phyloP scores from a whole-genome alignment of 2,888 invertebrate genomes.

The Erebia ligea region DNA sequence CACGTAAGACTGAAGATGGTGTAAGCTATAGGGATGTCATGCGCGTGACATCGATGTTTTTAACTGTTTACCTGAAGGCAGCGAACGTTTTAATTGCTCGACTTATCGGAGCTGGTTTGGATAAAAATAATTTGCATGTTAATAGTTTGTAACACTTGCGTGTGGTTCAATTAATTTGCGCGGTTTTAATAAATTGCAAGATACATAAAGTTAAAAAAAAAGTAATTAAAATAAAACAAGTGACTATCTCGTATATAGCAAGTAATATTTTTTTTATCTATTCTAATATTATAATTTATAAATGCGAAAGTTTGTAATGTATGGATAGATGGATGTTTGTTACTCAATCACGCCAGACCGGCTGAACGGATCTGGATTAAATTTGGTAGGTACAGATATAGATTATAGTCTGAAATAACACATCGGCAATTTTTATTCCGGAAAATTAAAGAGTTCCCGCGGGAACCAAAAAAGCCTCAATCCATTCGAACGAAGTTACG shows the following conservation, averaged over 20 bases:
- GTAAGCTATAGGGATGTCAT: slow-evolving; percentile 53
- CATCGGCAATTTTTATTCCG: background rate
- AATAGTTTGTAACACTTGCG: slow-evolving; percentile 21
- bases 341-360: too few relatives aligned
- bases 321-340: too few relatives aligned
- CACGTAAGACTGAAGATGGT: slow-evolving; percentile 74
- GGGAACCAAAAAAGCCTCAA: background rate
- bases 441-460: background rate
- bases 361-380: too few relatives aligned
- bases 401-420: too few relatives aligned
- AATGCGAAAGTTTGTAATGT: too few relatives aligned
- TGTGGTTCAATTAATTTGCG: background rate
- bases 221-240: background rate
- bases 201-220: background rate
- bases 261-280: too few relatives aligned
- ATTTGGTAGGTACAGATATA: too few relatives aligned
- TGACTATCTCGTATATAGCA: background rate
- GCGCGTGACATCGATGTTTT: slow-evolving; percentile 33
- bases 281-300: too few relatives aligned
- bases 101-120: slow-evolving; percentile 21
- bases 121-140: slow-evolving; percentile 31
- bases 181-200: background rate
- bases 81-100: slow-evolving; percentile 16
- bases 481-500: background rate
- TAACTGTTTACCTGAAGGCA: slow-evolving; percentile 20